phyloP scores from a whole-genome alignment of 2,113 vertebrate genomes.

The Felis catus region DNA sequence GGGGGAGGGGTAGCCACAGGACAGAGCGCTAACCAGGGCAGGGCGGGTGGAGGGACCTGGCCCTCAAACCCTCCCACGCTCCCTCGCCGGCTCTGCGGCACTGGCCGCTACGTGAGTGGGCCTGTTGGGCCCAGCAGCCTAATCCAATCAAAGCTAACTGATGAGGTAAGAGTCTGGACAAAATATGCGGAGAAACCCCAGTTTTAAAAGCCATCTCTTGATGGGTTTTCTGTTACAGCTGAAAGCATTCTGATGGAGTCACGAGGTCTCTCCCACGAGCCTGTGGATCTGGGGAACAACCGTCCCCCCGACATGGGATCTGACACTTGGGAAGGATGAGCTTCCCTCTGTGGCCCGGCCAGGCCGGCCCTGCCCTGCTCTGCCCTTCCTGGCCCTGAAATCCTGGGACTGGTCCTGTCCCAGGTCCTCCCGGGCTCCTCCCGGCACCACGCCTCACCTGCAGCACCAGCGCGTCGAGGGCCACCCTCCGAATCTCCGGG shows the following conservation, averaged over 20 bases:
- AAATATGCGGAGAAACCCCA: accelerated
- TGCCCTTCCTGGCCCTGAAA: not conserved
- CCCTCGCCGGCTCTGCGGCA: accelerated
- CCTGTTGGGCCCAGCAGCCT: not conserved
- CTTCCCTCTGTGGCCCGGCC: not conserved
- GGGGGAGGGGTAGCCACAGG: accelerated
- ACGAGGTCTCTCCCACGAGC: not conserved
- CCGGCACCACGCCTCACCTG: constrained; percentile 84
- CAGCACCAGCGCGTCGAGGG: constrained; percentile 90
- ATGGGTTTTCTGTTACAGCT: not conserved
- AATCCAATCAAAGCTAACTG: no score
- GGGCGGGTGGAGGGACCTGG: not conserved
- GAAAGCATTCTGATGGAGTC: not conserved
- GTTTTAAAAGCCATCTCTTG: not conserved
- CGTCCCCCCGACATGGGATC: accelerated
- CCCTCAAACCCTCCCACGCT: not conserved
- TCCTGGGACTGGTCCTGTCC: not conserved
- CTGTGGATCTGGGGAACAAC: not conserved
- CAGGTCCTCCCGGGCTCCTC: accelerated
- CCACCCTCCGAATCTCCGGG: constrained; percentile 94
- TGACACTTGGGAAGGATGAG: not conserved
- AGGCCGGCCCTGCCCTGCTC: not conserved
- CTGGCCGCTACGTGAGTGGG: accelerated
- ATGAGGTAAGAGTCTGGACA: not conserved
- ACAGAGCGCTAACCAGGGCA: not conserved